phyloP scores from a whole-genome alignment of 2,113 vertebrate genomes.

The Garra rufa region DNA sequence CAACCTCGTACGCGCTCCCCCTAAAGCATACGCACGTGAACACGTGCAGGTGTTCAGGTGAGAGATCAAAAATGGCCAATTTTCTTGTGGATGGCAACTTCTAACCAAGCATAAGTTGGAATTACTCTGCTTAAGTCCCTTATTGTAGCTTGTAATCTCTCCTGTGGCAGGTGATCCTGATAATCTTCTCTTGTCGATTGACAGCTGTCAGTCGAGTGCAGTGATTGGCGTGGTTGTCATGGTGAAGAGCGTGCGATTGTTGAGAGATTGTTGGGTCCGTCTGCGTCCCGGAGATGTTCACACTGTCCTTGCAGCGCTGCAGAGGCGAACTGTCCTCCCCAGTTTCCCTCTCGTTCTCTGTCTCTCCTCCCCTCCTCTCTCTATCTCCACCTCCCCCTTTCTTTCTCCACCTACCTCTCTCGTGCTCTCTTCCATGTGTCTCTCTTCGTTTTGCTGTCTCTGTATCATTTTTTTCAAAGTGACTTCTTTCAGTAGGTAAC shows the following conservation, averaged over 20 bases:
- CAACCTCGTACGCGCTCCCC: constrained; percentile 6
- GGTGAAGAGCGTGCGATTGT: constrained; percentile 51
- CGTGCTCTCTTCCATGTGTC: constrained; percentile 8
- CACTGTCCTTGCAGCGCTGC: constrained; percentile 65
- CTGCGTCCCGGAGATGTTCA: constrained; percentile 30
- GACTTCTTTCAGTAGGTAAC: background rate
- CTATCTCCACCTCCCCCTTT: constrained; percentile 4
- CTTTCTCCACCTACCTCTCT: constrained; percentile 51
- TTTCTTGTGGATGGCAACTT: background rate
- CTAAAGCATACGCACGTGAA: constrained; percentile 2
- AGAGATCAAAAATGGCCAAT: background rate
- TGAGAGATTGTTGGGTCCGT: constrained; percentile 59
- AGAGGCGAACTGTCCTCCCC: constrained; percentile 48
- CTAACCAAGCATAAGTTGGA: constrained; percentile 18
- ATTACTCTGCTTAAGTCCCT: background rate
- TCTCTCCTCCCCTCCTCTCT: constrained; percentile 49
- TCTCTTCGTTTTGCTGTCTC: background rate
- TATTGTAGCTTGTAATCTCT: constrained; percentile 14
- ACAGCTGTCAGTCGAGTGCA: constrained; percentile 34
- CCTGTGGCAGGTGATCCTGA: constrained; percentile 36
- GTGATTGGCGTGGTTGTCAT: constrained; percentile 9
- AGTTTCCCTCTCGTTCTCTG: constrained; percentile 52
- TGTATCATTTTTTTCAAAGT: constrained; percentile 54
- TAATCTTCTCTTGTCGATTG: constrained; percentile 14
- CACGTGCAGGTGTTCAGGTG: background rate